Evolutionary conservation across 2,888 invertebrate genomes (phyloP), one percentile per base, ranked within the genome.

Genomic region (Philonicus albiceps): DNA sequence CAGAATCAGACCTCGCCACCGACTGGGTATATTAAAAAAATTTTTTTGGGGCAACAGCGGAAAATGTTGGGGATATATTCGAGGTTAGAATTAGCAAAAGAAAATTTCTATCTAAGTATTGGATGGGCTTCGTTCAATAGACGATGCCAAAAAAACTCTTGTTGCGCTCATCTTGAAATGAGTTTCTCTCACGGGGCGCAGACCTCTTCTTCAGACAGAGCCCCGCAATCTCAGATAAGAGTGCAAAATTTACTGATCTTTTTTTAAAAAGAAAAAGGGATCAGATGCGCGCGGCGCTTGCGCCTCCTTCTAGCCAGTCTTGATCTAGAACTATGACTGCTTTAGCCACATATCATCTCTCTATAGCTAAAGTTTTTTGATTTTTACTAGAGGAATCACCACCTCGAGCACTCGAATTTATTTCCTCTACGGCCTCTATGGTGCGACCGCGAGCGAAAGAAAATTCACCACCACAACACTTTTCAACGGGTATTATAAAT

Each of bases 1-100:
- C 80, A 43, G 49, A 80, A 27, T 53, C 80, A 80, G 80, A 80
- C 49, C 80, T 72, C 83, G 37, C 64, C 83, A 83, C 83, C 40
- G 83, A 83, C 80, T 80, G 80, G 80, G 80, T 49, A 80, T 80
- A 53, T 53, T 76, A 40, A 76, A 76, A 27, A 64, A 22, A 27
- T 22, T 37, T 75, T 74, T 76, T 80, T 49, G 49, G 80, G 80
- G 80, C 80, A 80, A 83, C 22, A 83, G 64, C 19, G 37, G 40
- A 55, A 83, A 83, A 64, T 83, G 83, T 83, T 83, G 83, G 83
- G 83, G 83, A 83, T 83, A 81, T 53, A 49, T 83, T 83, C 83
- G 55, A 83, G 83, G 83, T 83, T 83, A 83, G 83, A 83, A 83
- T 83, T 83, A 83, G 83, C 83, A 34, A 83, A 72, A 83, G 78